These are phyloP conservation scores for Pedetes capensis DNA, from an alignment of 2,113 vertebrate species.

Conservation along the genomic window DNA sequence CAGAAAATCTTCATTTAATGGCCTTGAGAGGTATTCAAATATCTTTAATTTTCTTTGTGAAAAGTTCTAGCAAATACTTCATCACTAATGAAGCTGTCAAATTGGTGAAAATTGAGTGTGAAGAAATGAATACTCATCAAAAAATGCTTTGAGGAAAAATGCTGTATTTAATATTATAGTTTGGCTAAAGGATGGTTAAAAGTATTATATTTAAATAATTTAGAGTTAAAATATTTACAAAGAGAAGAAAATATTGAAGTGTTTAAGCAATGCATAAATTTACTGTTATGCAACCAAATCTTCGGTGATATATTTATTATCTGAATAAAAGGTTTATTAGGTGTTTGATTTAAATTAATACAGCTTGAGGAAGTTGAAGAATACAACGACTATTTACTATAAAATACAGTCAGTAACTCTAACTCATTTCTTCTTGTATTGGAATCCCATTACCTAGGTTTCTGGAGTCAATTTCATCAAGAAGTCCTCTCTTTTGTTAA, in stretches of 20 bases:
- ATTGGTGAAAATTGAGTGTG: background rate
- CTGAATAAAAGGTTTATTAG: background rate
- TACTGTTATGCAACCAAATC: background rate
- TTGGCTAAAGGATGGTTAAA: background rate
- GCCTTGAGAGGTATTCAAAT: background rate
- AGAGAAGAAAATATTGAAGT: background rate
- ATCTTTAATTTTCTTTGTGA: background rate
- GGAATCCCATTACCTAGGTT: background rate
- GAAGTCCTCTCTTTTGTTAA: background rate
- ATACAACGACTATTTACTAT: background rate
- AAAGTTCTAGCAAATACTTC: background rate
- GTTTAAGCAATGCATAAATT: background rate
- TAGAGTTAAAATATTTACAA: background rate
- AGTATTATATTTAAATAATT: background rate
- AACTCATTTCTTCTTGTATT: background rate
- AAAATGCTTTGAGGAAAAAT: background rate
- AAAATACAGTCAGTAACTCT: background rate
- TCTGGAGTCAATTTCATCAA: background rate
- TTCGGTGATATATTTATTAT: background rate
- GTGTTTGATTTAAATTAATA: background rate
- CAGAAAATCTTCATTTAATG: background rate
- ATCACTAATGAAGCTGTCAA: background rate
- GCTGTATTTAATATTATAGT: background rate
- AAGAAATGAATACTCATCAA: background rate
- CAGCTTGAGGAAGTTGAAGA: background rate